Conservation (phyloP, 2,888 invertebrate genomes). For the Harpalus rufipes region DNA sequence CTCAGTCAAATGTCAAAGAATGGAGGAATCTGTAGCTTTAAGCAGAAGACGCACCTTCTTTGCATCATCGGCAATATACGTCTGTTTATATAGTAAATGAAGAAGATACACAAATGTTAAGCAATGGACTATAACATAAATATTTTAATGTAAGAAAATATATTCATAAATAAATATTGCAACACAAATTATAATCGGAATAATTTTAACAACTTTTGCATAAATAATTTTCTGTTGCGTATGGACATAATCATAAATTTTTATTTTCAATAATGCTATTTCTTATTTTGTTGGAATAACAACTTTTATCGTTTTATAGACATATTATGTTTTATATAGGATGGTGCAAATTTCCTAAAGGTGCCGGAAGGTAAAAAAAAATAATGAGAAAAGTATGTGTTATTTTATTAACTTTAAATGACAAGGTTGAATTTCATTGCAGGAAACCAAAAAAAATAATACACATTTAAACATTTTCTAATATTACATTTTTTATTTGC, state of each 20-base stretch:
- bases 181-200: too few relatives aligned
- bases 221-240: too few relatives aligned
- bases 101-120: not conserved
- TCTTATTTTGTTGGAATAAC: too few relatives aligned
- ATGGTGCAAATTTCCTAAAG: too few relatives aligned
- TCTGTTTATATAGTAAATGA: not conserved
- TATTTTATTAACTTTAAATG: too few relatives aligned
- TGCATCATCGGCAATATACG: not conserved
- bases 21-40: not conserved
- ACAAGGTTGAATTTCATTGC: not conserved
- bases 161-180: not conserved
- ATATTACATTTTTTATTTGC: not conserved
- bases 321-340: too few relatives aligned
- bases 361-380: too few relatives aligned
- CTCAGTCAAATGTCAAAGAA: constrained; percentile 25
- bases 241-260: too few relatives aligned
- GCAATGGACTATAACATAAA: not conserved
- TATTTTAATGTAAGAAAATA: not conserved
- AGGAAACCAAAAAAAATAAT: not conserved
- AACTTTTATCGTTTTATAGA: too few relatives aligned
- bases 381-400: too few relatives aligned
- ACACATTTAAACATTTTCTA: not conserved
- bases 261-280: too few relatives aligned
- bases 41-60: constrained; percentile 6
- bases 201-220: too few relatives aligned